phyloP scores from a whole-genome alignment of 2,113 vertebrate genomes.

The Oreochromis aureus region DNA sequence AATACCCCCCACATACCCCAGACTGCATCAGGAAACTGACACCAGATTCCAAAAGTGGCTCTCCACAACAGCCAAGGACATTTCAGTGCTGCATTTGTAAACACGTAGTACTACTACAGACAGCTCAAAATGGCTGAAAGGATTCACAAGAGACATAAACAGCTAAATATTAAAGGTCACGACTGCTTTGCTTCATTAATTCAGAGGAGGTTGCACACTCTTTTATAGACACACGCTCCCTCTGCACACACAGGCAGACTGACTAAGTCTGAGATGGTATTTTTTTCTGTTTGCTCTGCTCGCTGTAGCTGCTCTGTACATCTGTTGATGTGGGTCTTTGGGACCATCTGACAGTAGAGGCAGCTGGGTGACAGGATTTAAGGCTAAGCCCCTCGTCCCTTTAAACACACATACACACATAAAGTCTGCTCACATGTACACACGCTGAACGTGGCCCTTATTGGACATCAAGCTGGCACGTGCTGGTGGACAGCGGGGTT shows the following conservation, averaged over 20 bases:
- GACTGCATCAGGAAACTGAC: constrained; percentile 69
- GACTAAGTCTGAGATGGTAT: neutral
- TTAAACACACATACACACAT: constrained; percentile 35
- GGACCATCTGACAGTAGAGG: constrained; percentile 54
- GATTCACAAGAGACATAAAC: neutral
- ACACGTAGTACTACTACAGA: constrained; percentile 51
- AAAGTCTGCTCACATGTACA: neutral
- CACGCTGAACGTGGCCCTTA: constrained; percentile 26
- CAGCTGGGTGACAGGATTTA: constrained; percentile 64
- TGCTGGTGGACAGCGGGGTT: constrained; percentile 42
- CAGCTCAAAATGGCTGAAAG: constrained; percentile 22
- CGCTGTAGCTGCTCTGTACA: constrained; percentile 32
- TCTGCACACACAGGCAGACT: neutral
- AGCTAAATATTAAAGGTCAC: neutral
- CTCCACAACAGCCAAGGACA: constrained; percentile 64
- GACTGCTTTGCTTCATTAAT: neutral
- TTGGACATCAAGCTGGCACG: constrained; percentile 35
- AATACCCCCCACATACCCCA: constrained; percentile 22
- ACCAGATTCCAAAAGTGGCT: constrained; percentile 68
- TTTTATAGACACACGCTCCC: neutral
- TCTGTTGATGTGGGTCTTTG: constrained; percentile 59
- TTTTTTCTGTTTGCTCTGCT: constrained; percentile 16
- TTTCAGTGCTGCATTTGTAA: constrained; percentile 58
- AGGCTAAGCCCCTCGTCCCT: constrained; percentile 43
- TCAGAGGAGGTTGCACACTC: neutral